Base-by-base conservation (phyloP, 2,888 invertebrate species). In the Endotricha flammealis region DNA sequence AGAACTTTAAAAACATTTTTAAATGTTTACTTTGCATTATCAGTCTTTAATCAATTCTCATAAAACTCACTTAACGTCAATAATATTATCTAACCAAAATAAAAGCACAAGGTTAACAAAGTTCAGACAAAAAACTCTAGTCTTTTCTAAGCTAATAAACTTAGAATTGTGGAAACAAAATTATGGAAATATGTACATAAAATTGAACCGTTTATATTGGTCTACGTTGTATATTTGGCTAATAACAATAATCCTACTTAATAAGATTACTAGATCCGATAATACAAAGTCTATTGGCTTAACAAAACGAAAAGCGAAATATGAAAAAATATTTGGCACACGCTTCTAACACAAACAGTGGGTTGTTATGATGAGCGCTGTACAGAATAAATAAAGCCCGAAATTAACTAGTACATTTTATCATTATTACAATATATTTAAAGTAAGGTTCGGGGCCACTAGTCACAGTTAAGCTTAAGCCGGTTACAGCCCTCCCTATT, bases 391-490 rank as follows among this genome's bases (percentile, higher is more conserved):
- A 83, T 79, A 83, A 60, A 71, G 74, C 44, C 52, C 57, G 50
- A 70, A 79, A 82, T 85, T 80, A 82, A 68, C 76, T 65, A 78
- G 80, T 81, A 66, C 67, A 80, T 83, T 80, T 80, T 80, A 81
- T 81, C 80, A 78, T 82, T 82, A 83, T 83, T 82, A 83, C 74
- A 79, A 78, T 81, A 79, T 80, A 85, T 83, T 83, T 85, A 83
- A 83, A 81, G 71, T 75, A 70, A 77, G 67, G 75, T 74, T 68
- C 66, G 70, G 68, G 65, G 66, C 78, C 71, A 80, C 80, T 80
- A 83, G 83, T 82, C 77, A 78, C 72, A 69, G 79, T 82, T 86
- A 85, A 86, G 81, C 85, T 75, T 85, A 86, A 86, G 85, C 86
- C 76, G 83, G 83, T 86, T 85, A 83, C 82, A 60, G 66, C 83